phyloP scores from a whole-genome alignment of 1,140 invertebrate genomes.

The Solen grandis region DNA sequence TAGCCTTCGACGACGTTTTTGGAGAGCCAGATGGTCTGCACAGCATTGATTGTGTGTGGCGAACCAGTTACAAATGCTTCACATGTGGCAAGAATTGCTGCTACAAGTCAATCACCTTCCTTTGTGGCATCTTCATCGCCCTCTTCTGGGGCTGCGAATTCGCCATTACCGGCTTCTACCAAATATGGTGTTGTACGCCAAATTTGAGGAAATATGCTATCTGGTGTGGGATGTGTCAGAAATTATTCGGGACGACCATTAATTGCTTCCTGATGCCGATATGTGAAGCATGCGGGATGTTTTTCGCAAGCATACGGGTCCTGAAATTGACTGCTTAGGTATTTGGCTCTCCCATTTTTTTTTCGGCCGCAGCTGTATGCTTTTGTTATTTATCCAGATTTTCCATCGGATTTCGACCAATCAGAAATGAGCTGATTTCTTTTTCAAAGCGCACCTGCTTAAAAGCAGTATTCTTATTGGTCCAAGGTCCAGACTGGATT shows the following conservation, averaged over 20 bases:
- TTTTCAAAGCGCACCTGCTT: too few relatives aligned
- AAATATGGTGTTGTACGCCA: constrained; percentile 66
- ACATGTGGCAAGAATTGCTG: constrained; percentile 85
- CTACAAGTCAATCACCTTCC: constrained; percentile 85
- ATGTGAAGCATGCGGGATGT: constrained; percentile 82
- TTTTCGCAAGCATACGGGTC: constrained; percentile 83
- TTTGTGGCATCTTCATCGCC: constrained; percentile 85
- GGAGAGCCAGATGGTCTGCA: constrained; percentile 88
- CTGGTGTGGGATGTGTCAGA: constrained; percentile 84
- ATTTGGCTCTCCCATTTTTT: too few relatives aligned
- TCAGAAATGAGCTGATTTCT: too few relatives aligned
- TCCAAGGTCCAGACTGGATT: too few relatives aligned
- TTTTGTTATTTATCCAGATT: too few relatives aligned
- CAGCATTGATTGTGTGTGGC: constrained; percentile 88
- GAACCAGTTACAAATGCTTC: constrained; percentile 86
- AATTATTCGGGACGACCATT: constrained; percentile 83
- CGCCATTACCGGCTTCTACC: background rate
- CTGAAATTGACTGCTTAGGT: too few relatives aligned
- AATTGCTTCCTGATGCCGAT: constrained; percentile 86
- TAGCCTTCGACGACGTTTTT: constrained; percentile 87
- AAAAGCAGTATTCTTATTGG: too few relatives aligned
- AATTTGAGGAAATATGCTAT: constrained; percentile 78
- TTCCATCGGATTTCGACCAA: too few relatives aligned
- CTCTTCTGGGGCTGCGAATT: constrained; percentile 86
- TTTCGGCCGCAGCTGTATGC: too few relatives aligned